Percentiles rank a stretch among this genome's conserved stretches.
Evolutionary conservation across 92 coral and sea anemone species (phyloP).

Genomic region (Actinernus sp.): DNA sequence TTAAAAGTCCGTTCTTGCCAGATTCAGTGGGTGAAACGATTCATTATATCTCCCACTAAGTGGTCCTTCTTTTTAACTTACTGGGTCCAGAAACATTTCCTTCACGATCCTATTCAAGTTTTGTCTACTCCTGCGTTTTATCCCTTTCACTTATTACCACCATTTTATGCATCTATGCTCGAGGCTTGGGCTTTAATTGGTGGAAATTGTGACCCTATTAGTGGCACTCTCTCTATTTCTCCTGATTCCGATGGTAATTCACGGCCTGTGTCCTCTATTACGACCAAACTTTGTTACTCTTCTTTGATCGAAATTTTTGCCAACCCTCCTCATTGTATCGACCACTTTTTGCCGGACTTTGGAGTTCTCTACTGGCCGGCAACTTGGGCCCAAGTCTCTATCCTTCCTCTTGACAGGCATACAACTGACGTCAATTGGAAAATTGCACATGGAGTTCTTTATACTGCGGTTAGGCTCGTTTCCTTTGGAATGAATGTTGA

Average conservation of each 20-base stretch:
- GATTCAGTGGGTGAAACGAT: constrained; percentile 12
- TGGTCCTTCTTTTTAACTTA: constrained; percentile 3
- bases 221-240: neutral
- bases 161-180: neutral
- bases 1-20: neutral
- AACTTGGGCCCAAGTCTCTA: neutral
- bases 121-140: neutral
- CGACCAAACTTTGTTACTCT: neutral
- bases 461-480: constrained; percentile 3
- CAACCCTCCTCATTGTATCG: constrained; percentile 3
- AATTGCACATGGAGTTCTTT: constrained; percentile 7
- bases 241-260: neutral
- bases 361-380: neutral
- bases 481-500: constrained; percentile 9
- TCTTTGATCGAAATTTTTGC: neutral
- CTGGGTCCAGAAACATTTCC: neutral
- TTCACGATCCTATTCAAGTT: neutral
- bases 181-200: constrained; percentile 2
- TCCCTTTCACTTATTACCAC: neutral
- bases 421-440: constrained; percentile 9
- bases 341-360: neutral
- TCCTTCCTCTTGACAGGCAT: neutral
- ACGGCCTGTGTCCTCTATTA: neutral
- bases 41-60: neutral
- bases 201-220: too few species aligned